Percentiles rank a stretch among this genome's conserved stretches.
Evolutionary conservation across 2,888 invertebrate species (phyloP).

Genomic region (Eurytoma adleriae): DNA sequence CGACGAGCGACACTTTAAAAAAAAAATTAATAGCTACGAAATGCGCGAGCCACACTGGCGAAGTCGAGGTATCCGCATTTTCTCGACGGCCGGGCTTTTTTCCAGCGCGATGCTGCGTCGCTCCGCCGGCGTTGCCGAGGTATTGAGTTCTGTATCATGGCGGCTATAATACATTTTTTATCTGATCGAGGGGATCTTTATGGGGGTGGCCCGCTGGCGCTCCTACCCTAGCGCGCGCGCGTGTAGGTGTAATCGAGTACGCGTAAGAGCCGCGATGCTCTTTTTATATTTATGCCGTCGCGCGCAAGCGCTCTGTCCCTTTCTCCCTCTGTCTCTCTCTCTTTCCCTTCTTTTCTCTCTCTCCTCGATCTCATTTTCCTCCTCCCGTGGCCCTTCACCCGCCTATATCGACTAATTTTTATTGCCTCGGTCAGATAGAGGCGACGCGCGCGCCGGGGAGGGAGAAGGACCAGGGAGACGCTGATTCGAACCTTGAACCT

Average conservation of each 20-base stretch:
- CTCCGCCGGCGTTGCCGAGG: constrained; percentile 55
- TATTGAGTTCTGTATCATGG: constrained; percentile 76
- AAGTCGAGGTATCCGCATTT: not conserved
- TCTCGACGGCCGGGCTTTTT: constrained; percentile 27
- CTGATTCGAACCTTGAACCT: constrained; percentile 52
- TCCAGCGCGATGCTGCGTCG: constrained; percentile 61
- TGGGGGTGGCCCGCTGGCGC: constrained; percentile 69
- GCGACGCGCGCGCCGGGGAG: constrained; percentile 52
- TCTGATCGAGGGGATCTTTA: constrained; percentile 76
- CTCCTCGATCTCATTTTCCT: constrained; percentile 59
- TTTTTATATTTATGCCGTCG: constrained; percentile 58
- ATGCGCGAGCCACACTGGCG: not conserved
- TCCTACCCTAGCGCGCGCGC: constrained; percentile 14
- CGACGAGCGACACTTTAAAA: not conserved
- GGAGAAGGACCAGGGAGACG: constrained; percentile 32
- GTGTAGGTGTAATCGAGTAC: constrained; percentile 36
- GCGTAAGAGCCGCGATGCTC: constrained; percentile 45
- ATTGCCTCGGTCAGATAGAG: constrained; percentile 55
- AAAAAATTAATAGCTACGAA: not conserved
- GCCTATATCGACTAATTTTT: constrained; percentile 56
- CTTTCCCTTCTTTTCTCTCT: constrained; percentile 39
- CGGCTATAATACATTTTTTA: constrained; percentile 76
- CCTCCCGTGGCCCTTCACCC: constrained; percentile 49
- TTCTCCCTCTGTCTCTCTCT: constrained; percentile 23
- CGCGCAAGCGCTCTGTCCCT: constrained; percentile 30